These are phyloP conservation scores for Catharus bicknelli DNA, from an alignment of 2,113 vertebrate genomes.

Conservation along the genomic window DNA sequence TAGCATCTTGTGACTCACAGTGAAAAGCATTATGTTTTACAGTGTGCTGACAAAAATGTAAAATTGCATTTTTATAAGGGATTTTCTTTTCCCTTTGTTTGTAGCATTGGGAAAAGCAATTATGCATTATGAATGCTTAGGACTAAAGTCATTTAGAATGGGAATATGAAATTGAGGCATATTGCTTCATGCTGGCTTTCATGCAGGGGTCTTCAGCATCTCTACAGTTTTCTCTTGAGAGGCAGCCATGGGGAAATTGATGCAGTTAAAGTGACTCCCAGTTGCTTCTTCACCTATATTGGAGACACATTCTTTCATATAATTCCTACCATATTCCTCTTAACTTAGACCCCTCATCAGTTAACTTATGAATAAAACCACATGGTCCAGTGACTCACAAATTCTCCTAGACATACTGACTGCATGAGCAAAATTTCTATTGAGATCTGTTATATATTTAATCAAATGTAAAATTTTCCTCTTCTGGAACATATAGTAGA, in stretches of 20 bases:
- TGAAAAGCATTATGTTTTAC: background rate
- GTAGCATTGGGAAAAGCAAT: background rate
- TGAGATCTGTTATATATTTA: background rate
- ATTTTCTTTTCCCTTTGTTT: background rate
- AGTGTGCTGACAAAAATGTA: background rate
- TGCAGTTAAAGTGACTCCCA: background rate
- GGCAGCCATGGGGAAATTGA: background rate
- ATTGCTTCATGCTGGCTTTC: background rate
- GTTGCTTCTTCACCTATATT: background rate
- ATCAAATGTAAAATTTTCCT: background rate
- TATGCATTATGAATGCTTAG: background rate
- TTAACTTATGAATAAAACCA: background rate
- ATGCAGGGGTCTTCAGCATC: rapidly evolving
- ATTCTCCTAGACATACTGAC: background rate
- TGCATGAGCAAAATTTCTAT: background rate
- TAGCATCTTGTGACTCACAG: background rate
- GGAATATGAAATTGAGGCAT: rapidly evolving
- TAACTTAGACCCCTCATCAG: background rate
- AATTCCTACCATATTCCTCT: background rate
- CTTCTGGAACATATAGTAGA: background rate
- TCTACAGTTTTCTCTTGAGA: background rate
- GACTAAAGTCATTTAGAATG: background rate
- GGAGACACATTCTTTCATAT: background rate
- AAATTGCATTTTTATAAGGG: background rate
- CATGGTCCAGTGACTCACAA: background rate